Conservation (phyloP, 2,113 vertebrate species). For the Carettochelys insculpta region DNA sequence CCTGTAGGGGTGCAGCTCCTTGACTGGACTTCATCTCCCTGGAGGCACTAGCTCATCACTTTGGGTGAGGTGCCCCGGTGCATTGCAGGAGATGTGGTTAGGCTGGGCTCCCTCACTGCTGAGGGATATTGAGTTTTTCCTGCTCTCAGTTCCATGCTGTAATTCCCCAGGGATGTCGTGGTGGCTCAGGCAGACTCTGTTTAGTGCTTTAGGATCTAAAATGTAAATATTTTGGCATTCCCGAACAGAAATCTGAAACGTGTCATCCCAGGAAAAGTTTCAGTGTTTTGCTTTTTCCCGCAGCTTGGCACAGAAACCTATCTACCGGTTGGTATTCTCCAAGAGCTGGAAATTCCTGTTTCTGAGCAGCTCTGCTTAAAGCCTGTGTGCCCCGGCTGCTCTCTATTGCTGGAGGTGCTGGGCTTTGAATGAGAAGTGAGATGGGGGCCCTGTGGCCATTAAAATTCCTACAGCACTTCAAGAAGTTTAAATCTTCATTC, state of each 20-base stretch:
- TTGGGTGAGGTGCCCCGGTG: not conserved
- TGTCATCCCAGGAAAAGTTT: not conserved
- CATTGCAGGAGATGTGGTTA: fast-evolving
- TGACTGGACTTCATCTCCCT: not conserved
- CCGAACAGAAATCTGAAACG: not conserved
- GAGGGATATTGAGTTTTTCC: no score
- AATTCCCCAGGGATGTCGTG: fast-evolving
- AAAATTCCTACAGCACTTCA: fast-evolving
- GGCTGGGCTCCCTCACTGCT: not conserved
- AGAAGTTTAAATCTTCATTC: no score
- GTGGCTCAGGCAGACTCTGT: fast-evolving
- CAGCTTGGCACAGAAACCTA: not conserved
- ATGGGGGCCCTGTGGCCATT: fast-evolving
- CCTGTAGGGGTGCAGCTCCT: fast-evolving
- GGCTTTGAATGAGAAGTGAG: not conserved
- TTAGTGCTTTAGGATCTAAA: no score
- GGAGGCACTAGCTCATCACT: not conserved
- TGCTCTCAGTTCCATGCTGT: no score
- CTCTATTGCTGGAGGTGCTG: fast-evolving
- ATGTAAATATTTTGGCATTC: not conserved
- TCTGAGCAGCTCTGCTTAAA: not conserved
- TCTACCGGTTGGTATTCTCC: not conserved
- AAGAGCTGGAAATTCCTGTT: not conserved
- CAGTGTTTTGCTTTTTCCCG: not conserved
- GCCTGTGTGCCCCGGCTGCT: not conserved